phyloP scores from a whole-genome alignment of 2,888 invertebrate species.

The Agriopis leucophaearia region DNA sequence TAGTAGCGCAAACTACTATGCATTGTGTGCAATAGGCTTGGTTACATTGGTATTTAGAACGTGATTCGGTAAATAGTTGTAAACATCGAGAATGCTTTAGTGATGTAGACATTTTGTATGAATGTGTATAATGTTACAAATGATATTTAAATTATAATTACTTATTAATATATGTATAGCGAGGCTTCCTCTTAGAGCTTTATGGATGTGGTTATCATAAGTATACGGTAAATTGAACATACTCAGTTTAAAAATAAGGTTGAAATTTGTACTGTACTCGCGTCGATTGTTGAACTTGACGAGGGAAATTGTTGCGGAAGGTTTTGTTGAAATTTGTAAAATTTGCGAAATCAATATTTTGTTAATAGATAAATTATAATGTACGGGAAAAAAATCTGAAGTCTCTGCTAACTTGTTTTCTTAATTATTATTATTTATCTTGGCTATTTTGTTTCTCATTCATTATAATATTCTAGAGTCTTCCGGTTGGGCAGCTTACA shows the following conservation, averaged over 20 bases:
- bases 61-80: constrained; percentile 53
- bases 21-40: background rate
- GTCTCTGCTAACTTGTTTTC: background rate
- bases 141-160: constrained; percentile 73
- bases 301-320: constrained; percentile 48
- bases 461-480: no score
- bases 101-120: constrained; percentile 77
- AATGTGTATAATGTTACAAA: constrained; percentile 79
- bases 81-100: constrained; percentile 80
- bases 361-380: constrained; percentile 22
- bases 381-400: constrained; percentile 7
- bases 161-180: constrained; percentile 78
- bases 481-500: no score
- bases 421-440: background rate
- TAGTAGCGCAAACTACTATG: background rate
- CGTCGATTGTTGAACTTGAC: constrained; percentile 52
- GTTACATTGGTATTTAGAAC: background rate
- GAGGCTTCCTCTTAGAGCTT: constrained; percentile 85
- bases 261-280: constrained; percentile 68
- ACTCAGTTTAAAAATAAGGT: constrained; percentile 77
- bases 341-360: constrained; percentile 40
- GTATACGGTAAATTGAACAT: constrained; percentile 83
- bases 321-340: constrained; percentile 45
- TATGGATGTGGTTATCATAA: constrained; percentile 80
- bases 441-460: background rate